Base-by-base conservation (phyloP, 2,888 invertebrate species). In the Conchocele bisecta region DNA sequence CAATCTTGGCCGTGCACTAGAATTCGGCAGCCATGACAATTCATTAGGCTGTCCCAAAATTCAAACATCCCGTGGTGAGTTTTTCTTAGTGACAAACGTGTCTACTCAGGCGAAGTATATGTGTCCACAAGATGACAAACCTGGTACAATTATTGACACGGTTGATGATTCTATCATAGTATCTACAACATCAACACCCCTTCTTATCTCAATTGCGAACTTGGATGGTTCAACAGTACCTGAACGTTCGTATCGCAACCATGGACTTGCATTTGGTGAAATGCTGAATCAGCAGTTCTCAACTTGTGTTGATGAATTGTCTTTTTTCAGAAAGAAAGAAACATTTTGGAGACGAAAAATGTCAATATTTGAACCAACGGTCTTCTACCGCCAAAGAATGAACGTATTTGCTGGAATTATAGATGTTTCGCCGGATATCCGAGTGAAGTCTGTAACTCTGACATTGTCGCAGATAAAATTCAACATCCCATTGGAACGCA, bases 21-120 rank as follows among this genome's bases (percentile, higher is more conserved):
- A 81, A 56, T 80, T 79, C 26, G 83, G 84, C n/a, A 70, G 75
- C 44, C 75, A 81, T 60, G 83, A 83, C 24, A 84, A 84, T 31
- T 68, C 77, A 22, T 60, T 83, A 2, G 82, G 82, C n/a, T 78
- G 80, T 61, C 81, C 84, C 17, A 84, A 84, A 53, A 59, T 83
- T 11, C 46, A 67, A 20, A 75, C 82, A 20, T 44, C 74, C 20
- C 61, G 59, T 0, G 81, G 76, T 5, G 58, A 70, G 31, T 82
- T 70, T 31, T 69, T 79, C n/a, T 42, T 84, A 20, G 81, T 84
- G 13, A 83, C 81, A 46, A 81, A 75, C 33, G 70, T 73, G 11
- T 64, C 78, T n/a, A 69, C 61, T 17, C 17, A 60, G 6, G 9
- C 53, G 6, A 53, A 31, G 1, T 15, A 37, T 24, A 33, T 11